Percentiles rank a stretch among this genome's conserved stretches.
Conservation (phyloP, 2,888 invertebrate species). For the Aleiodes leptofemur region DNA sequence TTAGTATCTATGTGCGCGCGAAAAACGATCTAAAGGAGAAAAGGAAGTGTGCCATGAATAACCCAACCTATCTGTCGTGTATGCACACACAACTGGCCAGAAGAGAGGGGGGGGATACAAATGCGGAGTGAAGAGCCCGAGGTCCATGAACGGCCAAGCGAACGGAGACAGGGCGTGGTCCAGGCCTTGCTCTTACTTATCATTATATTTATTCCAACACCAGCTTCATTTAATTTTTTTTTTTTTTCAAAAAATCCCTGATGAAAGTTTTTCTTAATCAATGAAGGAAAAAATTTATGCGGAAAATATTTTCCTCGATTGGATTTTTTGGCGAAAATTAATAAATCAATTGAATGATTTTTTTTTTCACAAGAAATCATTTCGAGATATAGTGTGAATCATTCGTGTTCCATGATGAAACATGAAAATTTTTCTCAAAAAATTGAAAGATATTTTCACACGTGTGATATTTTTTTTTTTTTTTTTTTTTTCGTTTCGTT, state of each 20-base stretch:
- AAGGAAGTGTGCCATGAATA: constrained; percentile 64
- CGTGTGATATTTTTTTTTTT: constrained; percentile 28
- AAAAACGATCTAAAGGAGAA: constrained; percentile 56
- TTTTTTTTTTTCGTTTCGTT: constrained; percentile 33
- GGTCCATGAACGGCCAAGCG: constrained; percentile 46
- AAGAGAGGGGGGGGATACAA: constrained; percentile 28
- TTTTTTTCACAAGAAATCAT: background rate
- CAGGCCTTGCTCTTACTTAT: constrained; percentile 73
- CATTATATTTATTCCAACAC: constrained; percentile 70
- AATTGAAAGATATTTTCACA: background rate
- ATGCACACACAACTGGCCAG: constrained; percentile 31
- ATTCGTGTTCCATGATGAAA: background rate
- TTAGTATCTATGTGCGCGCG: background rate
- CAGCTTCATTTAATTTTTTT: background rate
- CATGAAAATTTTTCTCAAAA: background rate
- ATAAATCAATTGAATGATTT: no score
- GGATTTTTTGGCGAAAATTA: no score
- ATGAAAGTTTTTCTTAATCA: background rate
- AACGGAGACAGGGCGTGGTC: constrained; percentile 74
- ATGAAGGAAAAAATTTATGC: no score
- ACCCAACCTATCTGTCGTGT: constrained; percentile 61
- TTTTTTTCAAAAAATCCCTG: background rate
- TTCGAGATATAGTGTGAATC: background rate
- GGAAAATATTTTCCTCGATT: no score
- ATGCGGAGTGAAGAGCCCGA: constrained; percentile 43